Base-by-base conservation (phyloP, 2,113 vertebrate genomes). In the Pseudonaja textilis region DNA sequence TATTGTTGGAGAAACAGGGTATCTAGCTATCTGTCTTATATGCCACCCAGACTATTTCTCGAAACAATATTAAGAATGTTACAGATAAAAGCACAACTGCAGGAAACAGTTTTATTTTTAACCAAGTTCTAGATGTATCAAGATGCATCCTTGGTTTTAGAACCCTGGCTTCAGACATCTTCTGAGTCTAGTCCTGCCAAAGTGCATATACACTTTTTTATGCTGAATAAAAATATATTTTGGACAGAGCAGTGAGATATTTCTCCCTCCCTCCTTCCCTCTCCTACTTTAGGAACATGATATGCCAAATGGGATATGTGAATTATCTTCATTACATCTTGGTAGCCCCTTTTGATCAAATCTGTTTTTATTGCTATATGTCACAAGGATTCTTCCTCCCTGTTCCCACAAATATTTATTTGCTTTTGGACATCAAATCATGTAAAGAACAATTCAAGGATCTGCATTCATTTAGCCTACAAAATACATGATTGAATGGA, bases 121-220 rank as follows among this genome's bases (percentile, higher is more conserved):
- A 86, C 85, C 18, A 81, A 81, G 69, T 20, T 81, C 69, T 39
- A 74, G n/a, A 81, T 81, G 16, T 39, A 81, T 39, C n/a, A 81
- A 20, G n/a, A 39, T 81, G 34, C 34, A 81, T 20, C 6, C 6
- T 34, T 81, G 34, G 34, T 81, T 86, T 86, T 42, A 26, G 18
- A 47, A 47, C 39, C 25, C 11, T 87, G 85, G 85, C 85, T 42
- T 50, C 45, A 87, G 11, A 47, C 8, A 87, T 16, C 1, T 52
- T 87, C 14, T 29, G 42, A 18, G 11, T 91, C 26, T 47, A 86
- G n/a, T 22, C 14, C 50, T 93, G 0, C 22, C 26, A 6, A 9
- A 59, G 4, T 0, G 0, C 18, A 87, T 23, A 88, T 89, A 0
- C 22, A 3, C 39, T 10, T 1, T 59, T 20, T 55, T 45, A 9